Evolutionary conservation across 2,888 invertebrate genomes (phyloP).

Genomic region (Tetranychus truncatus): DNA sequence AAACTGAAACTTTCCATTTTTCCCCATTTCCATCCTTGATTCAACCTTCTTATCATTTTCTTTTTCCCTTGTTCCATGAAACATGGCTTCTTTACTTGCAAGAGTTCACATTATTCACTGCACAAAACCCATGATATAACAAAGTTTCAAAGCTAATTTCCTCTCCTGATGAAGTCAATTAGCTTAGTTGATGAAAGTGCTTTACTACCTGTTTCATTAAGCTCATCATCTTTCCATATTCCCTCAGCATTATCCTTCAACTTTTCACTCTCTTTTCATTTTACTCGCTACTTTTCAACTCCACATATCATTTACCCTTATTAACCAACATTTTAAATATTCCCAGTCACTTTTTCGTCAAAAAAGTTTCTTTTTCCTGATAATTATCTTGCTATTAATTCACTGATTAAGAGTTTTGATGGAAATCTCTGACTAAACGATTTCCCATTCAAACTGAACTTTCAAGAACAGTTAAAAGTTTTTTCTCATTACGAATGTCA

Average conservation of each 20-base stretch:
- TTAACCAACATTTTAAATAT: background rate
- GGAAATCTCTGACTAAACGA: no score
- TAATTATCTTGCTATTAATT: no score
- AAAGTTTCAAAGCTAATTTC: slow-evolving; percentile 1
- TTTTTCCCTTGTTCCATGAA: background rate
- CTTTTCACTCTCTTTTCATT: background rate
- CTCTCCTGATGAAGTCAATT: background rate
- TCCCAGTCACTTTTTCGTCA: no score
- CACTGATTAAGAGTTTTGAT: no score
- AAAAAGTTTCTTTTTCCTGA: no score
- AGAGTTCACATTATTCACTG: background rate
- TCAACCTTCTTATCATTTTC: no score
- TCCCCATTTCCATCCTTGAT: no score
- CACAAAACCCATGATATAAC: background rate
- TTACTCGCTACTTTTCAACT: background rate
- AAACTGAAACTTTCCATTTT: no score
- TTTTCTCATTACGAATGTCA: no score
- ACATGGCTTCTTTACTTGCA: background rate
- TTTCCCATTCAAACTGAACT: no score
- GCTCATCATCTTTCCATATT: background rate
- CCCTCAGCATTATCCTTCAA: background rate
- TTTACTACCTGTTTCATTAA: background rate
- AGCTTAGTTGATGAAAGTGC: background rate
- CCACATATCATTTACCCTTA: background rate
- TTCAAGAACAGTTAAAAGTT: no score